Base-by-base conservation (phyloP, 2,797 vertebrate species). In the Cheirogaleus major region DNA sequence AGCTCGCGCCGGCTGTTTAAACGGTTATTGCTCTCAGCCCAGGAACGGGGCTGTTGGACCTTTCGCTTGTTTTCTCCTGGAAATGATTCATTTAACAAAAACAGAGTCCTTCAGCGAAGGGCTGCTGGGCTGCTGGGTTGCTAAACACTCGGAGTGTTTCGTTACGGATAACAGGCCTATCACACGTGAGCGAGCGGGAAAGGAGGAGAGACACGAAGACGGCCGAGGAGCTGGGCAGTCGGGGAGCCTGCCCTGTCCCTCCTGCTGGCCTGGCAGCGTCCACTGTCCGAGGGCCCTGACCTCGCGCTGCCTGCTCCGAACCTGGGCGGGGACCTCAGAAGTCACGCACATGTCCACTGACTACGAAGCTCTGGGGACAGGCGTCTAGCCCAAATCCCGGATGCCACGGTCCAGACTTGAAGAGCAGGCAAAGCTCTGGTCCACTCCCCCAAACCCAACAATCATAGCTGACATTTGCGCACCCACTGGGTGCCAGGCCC, bases 41-140 rank as follows among this genome's bases (percentile, higher is more conserved):
- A 38, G 81, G 38, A 93, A 88, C 17, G 43, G 1, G 50, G 35
- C 73, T 52, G 14, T n/a, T 15, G 20, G 57, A 79, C 65, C 45
- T 80, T 78, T 43, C 30, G 5, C 35, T 86, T 83, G 61, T 93
- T 93, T 95, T 79, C 81, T 91, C 73, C 57, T 38, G 35, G 76
- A 96, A 96, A 94, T 52, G 76, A 93, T 83, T 84, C 76, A 76
- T 88, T 89, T 90, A 27, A 18, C 84, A 88, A 81, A 59, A 63
- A 63, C 79, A 75, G 63, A 79, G 93, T 35, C 93, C 94, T 88
- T 69, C 75, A 30, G 0, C 0, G 5, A 84, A 93, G 83, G 80
- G 59, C 61, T 72, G 41, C 52, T 67, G 13, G 30, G 78, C 57
- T 88, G 57, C 70, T 14, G 50, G 81, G 72, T 5, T 67, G 87